Percentiles rank a stretch among this genome's conserved stretches.
Conservation (phyloP, 2,113 vertebrate genomes). For the Heloderma charlesbogerti region DNA sequence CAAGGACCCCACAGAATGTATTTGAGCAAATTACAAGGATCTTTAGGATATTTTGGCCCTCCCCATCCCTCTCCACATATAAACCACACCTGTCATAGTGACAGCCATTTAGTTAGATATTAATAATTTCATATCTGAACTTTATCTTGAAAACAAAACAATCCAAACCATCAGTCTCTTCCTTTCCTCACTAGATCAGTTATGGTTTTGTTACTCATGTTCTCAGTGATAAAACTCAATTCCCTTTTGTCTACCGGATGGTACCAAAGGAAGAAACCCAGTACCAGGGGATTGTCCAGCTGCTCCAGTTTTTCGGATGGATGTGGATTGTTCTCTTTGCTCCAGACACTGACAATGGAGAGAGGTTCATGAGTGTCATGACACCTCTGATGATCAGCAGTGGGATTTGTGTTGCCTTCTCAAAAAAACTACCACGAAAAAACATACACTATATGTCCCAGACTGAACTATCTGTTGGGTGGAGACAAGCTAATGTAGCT, state of each 20-base stretch:
- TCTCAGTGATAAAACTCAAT: not conserved
- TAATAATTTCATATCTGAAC: no score
- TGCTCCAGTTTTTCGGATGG: conserved; percentile 47
- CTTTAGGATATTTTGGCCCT: no score
- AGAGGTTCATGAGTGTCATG: not conserved
- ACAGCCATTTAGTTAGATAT: no score
- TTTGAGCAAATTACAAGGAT: no score
- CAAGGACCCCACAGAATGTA: no score
- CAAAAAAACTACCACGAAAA: not conserved
- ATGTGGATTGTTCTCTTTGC: not conserved
- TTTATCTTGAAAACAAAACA: not conserved
- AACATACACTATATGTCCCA: accelerated
- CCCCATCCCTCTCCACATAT: no score
- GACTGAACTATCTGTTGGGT: no score
- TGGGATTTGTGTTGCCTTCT: conserved; percentile 21
- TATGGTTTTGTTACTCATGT: not conserved
- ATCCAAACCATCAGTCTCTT: not conserved
- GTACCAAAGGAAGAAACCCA: not conserved
- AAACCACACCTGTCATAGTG: no score
- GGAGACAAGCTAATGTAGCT: not conserved
- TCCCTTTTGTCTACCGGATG: conserved; percentile 6
- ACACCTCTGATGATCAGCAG: not conserved
- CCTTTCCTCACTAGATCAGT: not conserved
- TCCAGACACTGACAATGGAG: not conserved
- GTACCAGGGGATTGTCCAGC: not conserved